These are phyloP conservation scores for Pocota personata DNA, from an alignment of 2,888 invertebrate genomes.

Conservation along the genomic window DNA sequence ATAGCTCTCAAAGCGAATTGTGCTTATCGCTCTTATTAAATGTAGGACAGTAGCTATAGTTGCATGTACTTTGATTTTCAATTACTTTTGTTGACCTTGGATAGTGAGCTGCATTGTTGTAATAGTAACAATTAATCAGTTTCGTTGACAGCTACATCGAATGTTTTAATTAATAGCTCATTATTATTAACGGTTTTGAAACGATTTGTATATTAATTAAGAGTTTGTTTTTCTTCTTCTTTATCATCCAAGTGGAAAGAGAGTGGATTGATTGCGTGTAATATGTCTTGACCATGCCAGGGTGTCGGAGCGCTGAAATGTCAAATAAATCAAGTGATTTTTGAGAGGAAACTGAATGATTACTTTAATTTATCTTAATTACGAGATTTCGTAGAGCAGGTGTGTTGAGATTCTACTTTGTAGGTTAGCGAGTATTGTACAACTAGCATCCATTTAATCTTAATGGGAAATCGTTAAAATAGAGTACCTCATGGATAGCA, in stretches of 20 bases:
- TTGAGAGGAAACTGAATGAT: slow-evolving; percentile 6
- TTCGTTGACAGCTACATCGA: slow-evolving; percentile 46
- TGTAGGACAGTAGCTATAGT: slow-evolving; percentile 22
- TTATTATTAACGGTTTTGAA: slow-evolving; percentile 38
- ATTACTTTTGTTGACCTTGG: slow-evolving; percentile 56
- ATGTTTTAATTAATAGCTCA: slow-evolving; percentile 41
- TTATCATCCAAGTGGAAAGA: neutral
- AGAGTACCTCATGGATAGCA: no score
- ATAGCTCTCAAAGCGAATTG: slow-evolving; percentile 33
- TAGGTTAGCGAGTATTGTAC: neutral
- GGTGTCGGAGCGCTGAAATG: slow-evolving; percentile 23
- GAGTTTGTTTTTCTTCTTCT: neutral
- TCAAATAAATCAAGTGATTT: slow-evolving; percentile 39
- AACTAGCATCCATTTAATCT: no score
- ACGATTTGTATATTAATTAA: slow-evolving; percentile 39
- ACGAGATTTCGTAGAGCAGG: neutral
- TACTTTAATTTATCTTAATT: slow-evolving; percentile 24
- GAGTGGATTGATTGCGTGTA: slow-evolving; percentile 20
- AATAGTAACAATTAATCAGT: slow-evolving; percentile 51
- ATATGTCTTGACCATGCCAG: slow-evolving; percentile 24
- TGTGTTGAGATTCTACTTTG: neutral
- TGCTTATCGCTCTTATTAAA: slow-evolving; percentile 36
- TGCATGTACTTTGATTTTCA: slow-evolving; percentile 17
- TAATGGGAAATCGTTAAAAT: no score
- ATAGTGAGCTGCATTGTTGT: slow-evolving; percentile 45